Evolutionary conservation across 2,888 invertebrate species (phyloP), one percentile per base, ranked within the genome.

Genomic region (Cephonodes hylas): DNA sequence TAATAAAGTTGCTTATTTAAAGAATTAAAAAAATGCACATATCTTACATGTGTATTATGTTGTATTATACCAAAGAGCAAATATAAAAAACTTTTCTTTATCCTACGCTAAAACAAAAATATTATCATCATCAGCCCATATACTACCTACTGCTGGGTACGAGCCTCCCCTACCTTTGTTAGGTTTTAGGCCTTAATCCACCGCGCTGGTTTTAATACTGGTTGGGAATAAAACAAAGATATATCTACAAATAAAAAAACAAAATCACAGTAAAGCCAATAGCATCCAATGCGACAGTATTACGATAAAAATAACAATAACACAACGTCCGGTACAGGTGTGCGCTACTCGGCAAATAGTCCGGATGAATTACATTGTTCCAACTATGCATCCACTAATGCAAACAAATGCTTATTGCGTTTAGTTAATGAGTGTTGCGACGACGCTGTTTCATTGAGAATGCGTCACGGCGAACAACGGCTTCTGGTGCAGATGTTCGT

Each of bases 241-340:
- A 18, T 2, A 44, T 44, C 2, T 58, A 13, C n/a, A 61, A 20
- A 42, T 61, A 64, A 58, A 59, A 62, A 44, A 62, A n/a, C 13
- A 42, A n/a, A n/a, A n/a, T n/a, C 8, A 27, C 25, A 34, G 20
- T 15, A 22, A 4, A 46, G 23, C 27, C 8, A 27, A 44, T 61
- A 38, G 31, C 56, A 42, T 22, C 6, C 1, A n/a, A 22, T 56
- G 7, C 13, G 56, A 56, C 56, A 5, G 56, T 7, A 20, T n/a
- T 18, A 22, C 31, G 48, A 42, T 58, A 20, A 22, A 48, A 60
- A 42, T 53, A 61, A 63, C 53, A 60, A 58, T 53, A 61, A 53
- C 31, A 61, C 44, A 42, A 59, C 53, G 62, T 67, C 65, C 65
- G 61, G 63, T 68, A 66, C 68, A 70, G 66, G 67, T 70, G 69